phyloP scores from a whole-genome alignment of 2,888 invertebrate genomes.

The Cataglyphis rosenhaueri region DNA sequence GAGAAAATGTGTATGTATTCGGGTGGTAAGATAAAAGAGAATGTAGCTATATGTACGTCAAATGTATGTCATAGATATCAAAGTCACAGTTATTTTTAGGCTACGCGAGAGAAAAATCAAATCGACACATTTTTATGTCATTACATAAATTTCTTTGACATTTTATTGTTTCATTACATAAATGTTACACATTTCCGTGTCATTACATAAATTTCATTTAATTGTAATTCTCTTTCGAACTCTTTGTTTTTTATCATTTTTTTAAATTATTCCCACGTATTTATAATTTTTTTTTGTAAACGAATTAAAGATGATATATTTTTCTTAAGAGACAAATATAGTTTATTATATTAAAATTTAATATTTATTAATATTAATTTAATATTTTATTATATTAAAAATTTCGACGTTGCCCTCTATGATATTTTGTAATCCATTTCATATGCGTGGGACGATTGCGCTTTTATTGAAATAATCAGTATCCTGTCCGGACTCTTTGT shows the following conservation, averaged over 20 bases:
- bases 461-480: constrained; percentile 25
- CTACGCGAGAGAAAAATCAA: constrained; percentile 1
- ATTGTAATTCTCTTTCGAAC: background rate
- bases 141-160: background rate
- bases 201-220: background rate
- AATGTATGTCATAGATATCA: background rate
- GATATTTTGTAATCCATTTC: background rate
- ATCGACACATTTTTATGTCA: background rate
- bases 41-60: background rate
- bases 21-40: constrained; percentile 20
- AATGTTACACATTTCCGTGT: too few species aligned
- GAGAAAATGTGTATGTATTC: constrained; percentile 47
- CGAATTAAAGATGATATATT: background rate
- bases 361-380: too few species aligned
- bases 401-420: background rate
- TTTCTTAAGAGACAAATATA: constrained; percentile 17
- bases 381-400: background rate
- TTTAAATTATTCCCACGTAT: constrained; percentile 10
- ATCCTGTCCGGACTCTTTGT: background rate
- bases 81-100: constrained; percentile 9
- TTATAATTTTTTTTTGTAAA: background rate
- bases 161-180: too few species aligned
- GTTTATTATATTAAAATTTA: background rate
- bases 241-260: background rate
- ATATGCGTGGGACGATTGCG: background rate